Evolutionary conservation across 2,113 vertebrate species (phyloP), one percentile per base, ranked within the genome.

Genomic region (Steatornis caripensis): DNA sequence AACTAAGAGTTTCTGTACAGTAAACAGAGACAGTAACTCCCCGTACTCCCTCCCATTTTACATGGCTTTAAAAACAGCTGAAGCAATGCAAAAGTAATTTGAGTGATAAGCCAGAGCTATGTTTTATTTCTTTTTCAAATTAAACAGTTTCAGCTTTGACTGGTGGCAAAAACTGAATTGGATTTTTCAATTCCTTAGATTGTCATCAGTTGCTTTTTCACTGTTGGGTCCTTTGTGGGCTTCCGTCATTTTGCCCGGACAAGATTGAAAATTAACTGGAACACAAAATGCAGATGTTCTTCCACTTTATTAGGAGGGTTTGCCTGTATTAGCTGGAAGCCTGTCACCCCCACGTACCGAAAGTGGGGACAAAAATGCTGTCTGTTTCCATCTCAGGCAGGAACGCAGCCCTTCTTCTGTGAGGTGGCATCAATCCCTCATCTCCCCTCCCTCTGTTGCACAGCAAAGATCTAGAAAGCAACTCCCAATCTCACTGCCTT

Each of bases 41-140:
- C 34, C 0, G 0, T 6, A 2, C 8, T 5, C 23, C 37, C 29
- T 61, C 17, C 23, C 41, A 39, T 81, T 94, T 90, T 37, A 82
- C 34, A 39, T 43, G 39, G 90, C 32, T 86, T 95, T 89, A 74
- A 94, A 97, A 84, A 70, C 57, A 87, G 39, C 65, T 49, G 79
- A 93, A 96, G 70, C 91, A 87, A 95, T 36, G 76, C 72, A 95
- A 55, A 96, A 95, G 76, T 49, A 93, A 95, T 96, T 94, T 89
- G 24, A 75, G 36, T 71, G 79, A 96, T 95, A 97, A 97, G 72
- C 68, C 71, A 91, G 53, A 93, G 45, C 41, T 69, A 15, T n/a
- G 45, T 81, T 89, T 89, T 89, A 54, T 76, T 89, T 90, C 41
- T 87, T 83, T 78, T 85, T 65, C 60, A 90, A 96, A 91, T 96